Percentiles rank a stretch among this genome's conserved stretches.
Conservation (phyloP, 2,113 vertebrate species). For the Vimba vimba region DNA sequence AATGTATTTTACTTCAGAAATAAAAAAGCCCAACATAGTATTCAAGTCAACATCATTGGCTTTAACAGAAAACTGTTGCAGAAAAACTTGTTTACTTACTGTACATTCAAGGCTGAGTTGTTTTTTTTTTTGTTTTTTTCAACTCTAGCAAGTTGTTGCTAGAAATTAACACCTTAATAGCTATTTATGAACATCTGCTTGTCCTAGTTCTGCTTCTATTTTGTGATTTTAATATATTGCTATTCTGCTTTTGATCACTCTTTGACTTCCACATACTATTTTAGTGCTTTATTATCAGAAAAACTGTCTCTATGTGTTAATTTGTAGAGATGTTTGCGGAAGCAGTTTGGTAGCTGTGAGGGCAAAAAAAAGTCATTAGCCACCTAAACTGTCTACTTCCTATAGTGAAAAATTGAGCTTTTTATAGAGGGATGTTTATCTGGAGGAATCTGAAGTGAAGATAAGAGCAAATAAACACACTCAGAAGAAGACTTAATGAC, state of each 20-base stretch:
- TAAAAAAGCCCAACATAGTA: too few species aligned
- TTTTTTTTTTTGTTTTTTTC: background rate
- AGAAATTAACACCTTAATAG: background rate
- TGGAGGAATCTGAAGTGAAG: conserved; percentile 35
- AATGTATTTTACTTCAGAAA: too few species aligned
- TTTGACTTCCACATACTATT: background rate
- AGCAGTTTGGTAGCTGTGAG: background rate
- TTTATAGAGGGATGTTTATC: conserved; percentile 39
- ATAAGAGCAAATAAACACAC: conserved; percentile 40
- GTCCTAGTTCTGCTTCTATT: background rate
- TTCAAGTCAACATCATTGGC: background rate
- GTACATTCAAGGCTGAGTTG: background rate
- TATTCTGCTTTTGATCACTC: background rate
- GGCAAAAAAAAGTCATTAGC: conserved; percentile 11
- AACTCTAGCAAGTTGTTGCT: background rate
- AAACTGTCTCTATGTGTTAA: background rate
- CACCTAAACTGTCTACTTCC: conserved; percentile 34
- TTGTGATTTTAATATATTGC: background rate
- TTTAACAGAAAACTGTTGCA: background rate
- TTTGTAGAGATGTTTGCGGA: conserved; percentile 21
- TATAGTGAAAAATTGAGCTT: conserved; percentile 20
- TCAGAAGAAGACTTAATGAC: conserved; percentile 41
- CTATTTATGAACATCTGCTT: background rate
- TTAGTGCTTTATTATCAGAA: background rate
- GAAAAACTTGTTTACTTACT: background rate